A percentile compares a stretch with the other conserved stretches of the same genome.
These are phyloP conservation scores for Flabesymbios commensalis DNA, from an alignment of 2,888 invertebrate species.

Conservation along the genomic window DNA sequence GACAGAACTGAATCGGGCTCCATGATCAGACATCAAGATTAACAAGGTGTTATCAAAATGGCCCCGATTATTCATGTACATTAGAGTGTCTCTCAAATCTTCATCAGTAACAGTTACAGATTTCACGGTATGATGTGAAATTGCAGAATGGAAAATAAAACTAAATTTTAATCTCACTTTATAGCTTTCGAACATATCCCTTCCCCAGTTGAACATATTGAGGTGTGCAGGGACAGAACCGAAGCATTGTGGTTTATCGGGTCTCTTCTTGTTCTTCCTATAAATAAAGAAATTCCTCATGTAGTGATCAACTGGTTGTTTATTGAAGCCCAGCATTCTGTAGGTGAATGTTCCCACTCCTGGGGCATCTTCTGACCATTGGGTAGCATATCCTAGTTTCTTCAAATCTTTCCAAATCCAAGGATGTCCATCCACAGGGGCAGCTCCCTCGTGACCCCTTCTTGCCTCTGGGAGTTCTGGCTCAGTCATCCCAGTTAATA, in stretches of 20 bases:
- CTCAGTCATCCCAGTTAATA: constrained; percentile 35
- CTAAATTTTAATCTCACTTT: constrained; percentile 74
- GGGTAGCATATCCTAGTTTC: constrained; percentile 67
- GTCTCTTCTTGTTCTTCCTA: background rate
- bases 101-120: constrained; percentile 77
- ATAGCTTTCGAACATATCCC: constrained; percentile 69
- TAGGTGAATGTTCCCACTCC: constrained; percentile 86
- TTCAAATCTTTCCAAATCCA: constrained; percentile 83
- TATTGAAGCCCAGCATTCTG: constrained; percentile 81
- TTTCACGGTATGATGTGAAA: constrained; percentile 86
- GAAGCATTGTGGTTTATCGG: constrained; percentile 65
- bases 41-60: constrained; percentile 79
- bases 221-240: constrained; percentile 74
- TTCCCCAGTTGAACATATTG: constrained; percentile 60
- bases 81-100: constrained; percentile 68
- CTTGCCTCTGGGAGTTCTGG: constrained; percentile 34
- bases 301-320: constrained; percentile 87
- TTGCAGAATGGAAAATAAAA: constrained; percentile 86
- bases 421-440: constrained; percentile 77
- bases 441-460: constrained; percentile 61
- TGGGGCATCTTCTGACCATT: constrained; percentile 86
- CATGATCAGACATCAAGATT: constrained; percentile 92
- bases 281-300: constrained; percentile 71
- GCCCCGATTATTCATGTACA: constrained; percentile 66
- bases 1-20: constrained; percentile 76